phyloP scores from a whole-genome alignment of 1,140 invertebrate genomes.

The Diploscapter pachys region DNA sequence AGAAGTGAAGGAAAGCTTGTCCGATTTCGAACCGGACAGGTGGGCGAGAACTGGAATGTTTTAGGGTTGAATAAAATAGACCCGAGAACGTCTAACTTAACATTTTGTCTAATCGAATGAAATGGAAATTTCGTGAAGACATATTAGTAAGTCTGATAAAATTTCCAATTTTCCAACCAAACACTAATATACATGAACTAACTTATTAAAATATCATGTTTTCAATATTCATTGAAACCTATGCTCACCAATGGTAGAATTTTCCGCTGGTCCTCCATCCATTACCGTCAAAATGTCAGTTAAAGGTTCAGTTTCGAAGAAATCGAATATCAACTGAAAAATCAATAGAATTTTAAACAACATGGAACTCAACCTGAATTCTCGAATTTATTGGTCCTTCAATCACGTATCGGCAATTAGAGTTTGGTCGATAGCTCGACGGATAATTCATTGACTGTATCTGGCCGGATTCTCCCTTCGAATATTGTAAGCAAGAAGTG shows the following conservation, averaged over 20 bases:
- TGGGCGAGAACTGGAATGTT: constrained; percentile 64
- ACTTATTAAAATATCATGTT: not conserved
- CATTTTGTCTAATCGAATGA: not conserved
- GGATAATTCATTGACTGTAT: constrained; percentile 91
- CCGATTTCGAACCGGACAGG: constrained; percentile 46
- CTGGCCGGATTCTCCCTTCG: constrained; percentile 76
- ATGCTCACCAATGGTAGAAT: constrained; percentile 71
- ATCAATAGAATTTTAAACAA: too few species aligned
- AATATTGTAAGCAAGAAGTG: constrained; percentile 79
- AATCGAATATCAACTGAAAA: constrained; percentile 74
- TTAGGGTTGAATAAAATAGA: constrained; percentile 74
- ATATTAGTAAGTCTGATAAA: constrained; percentile 1
- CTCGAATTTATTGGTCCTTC: constrained; percentile 87
- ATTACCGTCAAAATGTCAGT: constrained; percentile 92
- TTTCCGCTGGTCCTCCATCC: constrained; percentile 87
- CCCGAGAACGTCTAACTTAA: constrained; percentile 72
- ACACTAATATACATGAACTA: not conserved
- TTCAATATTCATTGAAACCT: not conserved
- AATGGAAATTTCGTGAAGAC: not conserved
- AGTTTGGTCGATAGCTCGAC: constrained; percentile 80
- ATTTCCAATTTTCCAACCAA: not conserved
- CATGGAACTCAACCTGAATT: constrained; percentile 62
- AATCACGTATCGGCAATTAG: constrained; percentile 92
- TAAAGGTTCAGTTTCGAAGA: constrained; percentile 92
- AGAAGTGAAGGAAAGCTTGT: constrained; percentile 79